Percentiles rank a stretch among this genome's conserved stretches.
These are phyloP conservation scores for Ptilorrhoa leucosticta DNA, from an alignment of 2,113 vertebrate genomes.

Conservation along the genomic window DNA sequence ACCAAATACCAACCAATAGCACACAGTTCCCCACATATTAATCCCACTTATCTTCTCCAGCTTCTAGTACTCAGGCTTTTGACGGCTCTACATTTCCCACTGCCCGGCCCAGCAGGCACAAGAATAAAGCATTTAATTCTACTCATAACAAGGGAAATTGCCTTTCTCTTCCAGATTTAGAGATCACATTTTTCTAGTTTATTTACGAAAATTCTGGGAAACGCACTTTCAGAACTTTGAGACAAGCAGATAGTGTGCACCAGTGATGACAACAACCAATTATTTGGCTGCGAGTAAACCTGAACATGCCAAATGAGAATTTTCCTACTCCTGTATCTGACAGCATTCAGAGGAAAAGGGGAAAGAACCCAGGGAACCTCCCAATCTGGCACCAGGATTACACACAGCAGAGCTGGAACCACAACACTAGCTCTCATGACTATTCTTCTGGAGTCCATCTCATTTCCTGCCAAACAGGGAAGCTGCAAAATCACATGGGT, in stretches of 20 bases:
- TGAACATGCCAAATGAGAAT: background rate
- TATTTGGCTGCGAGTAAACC: background rate
- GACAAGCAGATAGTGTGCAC: background rate
- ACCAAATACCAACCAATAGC: background rate
- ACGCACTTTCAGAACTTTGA: background rate
- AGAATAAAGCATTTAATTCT: background rate
- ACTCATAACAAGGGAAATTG: background rate
- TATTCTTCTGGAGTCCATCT: background rate
- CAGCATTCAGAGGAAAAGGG: background rate
- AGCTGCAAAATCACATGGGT: background rate
- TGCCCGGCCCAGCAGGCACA: rapidly evolving
- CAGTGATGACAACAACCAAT: background rate
- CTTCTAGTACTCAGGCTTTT: background rate
- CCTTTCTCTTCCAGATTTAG: background rate
- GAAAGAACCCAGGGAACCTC: background rate
- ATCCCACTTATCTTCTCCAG: background rate
- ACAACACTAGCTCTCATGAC: background rate
- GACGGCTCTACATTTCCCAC: background rate
- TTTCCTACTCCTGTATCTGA: background rate
- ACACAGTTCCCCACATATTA: background rate
- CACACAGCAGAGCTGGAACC: background rate
- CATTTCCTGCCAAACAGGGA: background rate
- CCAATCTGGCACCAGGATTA: background rate
- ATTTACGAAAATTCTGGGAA: background rate
- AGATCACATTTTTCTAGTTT: background rate